These are phyloP conservation scores for Ctenosaura bakeri DNA, from an alignment of 2,797 vertebrate genomes.

Conservation along the genomic window DNA sequence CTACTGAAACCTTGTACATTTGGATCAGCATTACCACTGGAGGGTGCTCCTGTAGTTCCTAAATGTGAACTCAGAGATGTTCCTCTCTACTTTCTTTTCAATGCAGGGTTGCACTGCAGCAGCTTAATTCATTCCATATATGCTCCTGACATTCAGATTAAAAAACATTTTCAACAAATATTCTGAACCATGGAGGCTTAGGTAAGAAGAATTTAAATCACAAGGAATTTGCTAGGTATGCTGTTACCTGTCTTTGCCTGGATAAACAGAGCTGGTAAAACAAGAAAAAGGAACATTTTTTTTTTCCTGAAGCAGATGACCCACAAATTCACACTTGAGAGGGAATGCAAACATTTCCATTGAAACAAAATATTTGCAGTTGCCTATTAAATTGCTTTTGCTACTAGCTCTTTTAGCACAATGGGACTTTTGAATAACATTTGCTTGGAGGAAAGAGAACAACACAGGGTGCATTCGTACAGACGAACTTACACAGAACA, in stretches of 20 bases:
- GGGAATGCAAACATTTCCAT: slow-evolving; percentile 53
- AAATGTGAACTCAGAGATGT: slow-evolving; percentile 51
- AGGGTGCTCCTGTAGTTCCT: slow-evolving; percentile 77
- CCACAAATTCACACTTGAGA: slow-evolving; percentile 51
- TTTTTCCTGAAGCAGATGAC: slow-evolving; percentile 43
- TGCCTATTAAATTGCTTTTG: slow-evolving; percentile 66
- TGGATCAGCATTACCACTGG: slow-evolving; percentile 72
- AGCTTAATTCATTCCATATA: slow-evolving; percentile 59
- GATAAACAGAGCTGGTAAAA: slow-evolving; percentile 33
- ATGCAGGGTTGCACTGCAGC: background rate
- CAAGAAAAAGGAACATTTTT: background rate
- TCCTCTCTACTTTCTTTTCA: slow-evolving; percentile 53
- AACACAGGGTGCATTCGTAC: slow-evolving; percentile 43
- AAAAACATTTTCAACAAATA: slow-evolving; percentile 52
- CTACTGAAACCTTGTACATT: background rate
- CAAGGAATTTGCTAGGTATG: slow-evolving; percentile 31
- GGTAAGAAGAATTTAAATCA: slow-evolving; percentile 6
- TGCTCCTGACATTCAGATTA: slow-evolving; percentile 34
- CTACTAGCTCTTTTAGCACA: slow-evolving; percentile 62
- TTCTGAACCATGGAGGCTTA: slow-evolving; percentile 33
- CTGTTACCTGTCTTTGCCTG: background rate
- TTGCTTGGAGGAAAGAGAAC: slow-evolving; percentile 56
- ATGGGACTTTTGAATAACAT: slow-evolving; percentile 62
- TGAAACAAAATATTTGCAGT: slow-evolving; percentile 47
- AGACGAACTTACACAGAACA: slow-evolving; percentile 58